Base-by-base conservation (phyloP, 2,888 invertebrate species). In the Drosophila basisetae region DNA sequence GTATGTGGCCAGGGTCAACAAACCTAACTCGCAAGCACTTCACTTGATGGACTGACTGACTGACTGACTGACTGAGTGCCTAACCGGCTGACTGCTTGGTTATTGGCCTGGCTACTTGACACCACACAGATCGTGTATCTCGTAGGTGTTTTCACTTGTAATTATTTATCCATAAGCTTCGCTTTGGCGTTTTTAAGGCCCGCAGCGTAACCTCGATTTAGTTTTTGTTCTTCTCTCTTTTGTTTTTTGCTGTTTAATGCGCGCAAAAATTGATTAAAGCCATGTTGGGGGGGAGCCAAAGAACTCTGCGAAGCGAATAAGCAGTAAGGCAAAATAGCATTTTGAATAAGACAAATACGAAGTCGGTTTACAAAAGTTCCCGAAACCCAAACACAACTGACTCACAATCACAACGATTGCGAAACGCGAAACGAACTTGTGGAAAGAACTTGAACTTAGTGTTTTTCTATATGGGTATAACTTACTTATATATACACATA, bases 101-200 rank as follows among this genome's bases (percentile, higher is more conserved):
- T 58, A 61, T 79, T 72, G 76, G 78, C 63, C 80, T n/a, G 74
- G 79, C 80, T 72, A 82, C 82, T 79, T 78, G 80, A 76, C 79
- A 67, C 68, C 80, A 49, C 66, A 65, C 54, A 65, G 61, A 81
- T 81, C 82, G 78, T 79, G 79, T 69, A 68, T 70, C 74, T 84
- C 76, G 85, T 85, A 85, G 85, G 90, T 85, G 85, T 90, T 84
- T 88, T 82, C 78, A 81, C 78, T 84, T 80, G 90, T 90, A 90
- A 88, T 85, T 90, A 85, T 90, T 88, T 90, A 90, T 41, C 83
- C 90, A 85, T 85, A 90, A 85, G 72, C 59, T 55, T 55, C 54
- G 52, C 54, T 56, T 64, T 53, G 79, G 62, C 47, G 47, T 52
- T 63, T 71, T 62, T 61, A 65, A 47, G 35, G 62, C 60, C 68